Base-by-base conservation (phyloP, 2,888 invertebrate genomes). In the Timema podura region DNA sequence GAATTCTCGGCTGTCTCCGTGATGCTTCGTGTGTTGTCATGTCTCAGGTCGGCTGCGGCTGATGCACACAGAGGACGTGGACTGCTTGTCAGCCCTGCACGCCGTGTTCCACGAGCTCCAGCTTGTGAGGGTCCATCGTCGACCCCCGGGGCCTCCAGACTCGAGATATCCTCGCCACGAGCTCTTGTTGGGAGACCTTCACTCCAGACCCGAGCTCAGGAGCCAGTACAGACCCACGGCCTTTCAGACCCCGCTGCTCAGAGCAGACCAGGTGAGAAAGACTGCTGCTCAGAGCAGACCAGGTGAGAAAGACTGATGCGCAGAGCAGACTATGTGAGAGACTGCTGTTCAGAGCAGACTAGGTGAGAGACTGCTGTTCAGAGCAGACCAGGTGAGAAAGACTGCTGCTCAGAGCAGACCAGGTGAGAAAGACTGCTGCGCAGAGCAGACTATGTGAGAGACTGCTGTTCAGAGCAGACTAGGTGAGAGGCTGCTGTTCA, bases 61-160 rank as follows among this genome's bases (percentile, higher is more conserved):
- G 64, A 51, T 48, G 16, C 49, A 67, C 30, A 67, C 68, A 2
- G 79, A 78, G 51, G 79, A 81, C 69, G 77, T 82, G 59, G 83
- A 83, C 69, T 86, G 87, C 75, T 78, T 84, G 46, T 79, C 80
- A 7, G 77, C 82, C 5, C 77, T 86, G 9, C 82, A 83, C 75
- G 82, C 85, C 77, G 82, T 83, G 1, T 83, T 86, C 76, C 83
- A 85, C 74, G 87, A 87, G 76, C 77, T 86, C 30, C 85, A 85
- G 75, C 78, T 86, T 68, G 75, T 85, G 66, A 80, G 85, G 72
- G 78, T 85, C 5, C 85, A 86, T 74, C 77, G 82, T 11, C 76
- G 82, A 51, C 81, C 81, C 8, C 75, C 72, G 48, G n/a, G 79
- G 78, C 73, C 75, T 79, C 54, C 80, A 78, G 70, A 71, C 44